Evolutionary conservation across 1,140 invertebrate genomes (phyloP).

Genomic region (Galendromus occidentalis): DNA sequence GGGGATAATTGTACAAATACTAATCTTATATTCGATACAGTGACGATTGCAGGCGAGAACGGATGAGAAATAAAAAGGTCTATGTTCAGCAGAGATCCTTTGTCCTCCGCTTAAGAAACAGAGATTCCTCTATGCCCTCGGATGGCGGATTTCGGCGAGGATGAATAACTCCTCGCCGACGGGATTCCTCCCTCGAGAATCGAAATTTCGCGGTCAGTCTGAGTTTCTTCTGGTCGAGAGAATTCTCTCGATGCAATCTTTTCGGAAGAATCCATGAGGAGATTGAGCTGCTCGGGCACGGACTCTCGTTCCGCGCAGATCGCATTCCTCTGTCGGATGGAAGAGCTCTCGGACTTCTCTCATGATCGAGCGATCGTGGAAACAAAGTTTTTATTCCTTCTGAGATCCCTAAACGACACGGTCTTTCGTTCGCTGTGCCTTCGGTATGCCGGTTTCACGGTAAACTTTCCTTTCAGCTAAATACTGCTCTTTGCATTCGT

Average conservation of each 20-base stretch:
- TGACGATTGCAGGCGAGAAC: background rate
- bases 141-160: background rate
- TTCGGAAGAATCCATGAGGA: too few relatives aligned
- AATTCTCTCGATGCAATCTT: too few relatives aligned
- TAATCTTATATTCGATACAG: too few relatives aligned
- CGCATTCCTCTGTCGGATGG: too few relatives aligned
- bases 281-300: too few relatives aligned
- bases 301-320: too few relatives aligned
- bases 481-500: slow-evolving; percentile 53
- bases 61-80: background rate
- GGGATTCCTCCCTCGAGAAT: too few relatives aligned
- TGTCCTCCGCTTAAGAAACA: background rate
- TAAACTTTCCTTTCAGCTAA: slow-evolving; percentile 56
- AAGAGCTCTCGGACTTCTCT: too few relatives aligned
- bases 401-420: background rate
- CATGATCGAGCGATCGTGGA: too few relatives aligned
- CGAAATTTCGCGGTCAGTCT: too few relatives aligned
- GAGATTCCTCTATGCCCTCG: background rate
- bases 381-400: background rate
- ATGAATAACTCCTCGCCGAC: too few relatives aligned
- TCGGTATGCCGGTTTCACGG: slow-evolving; percentile 47
- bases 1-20: background rate
- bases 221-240: too few relatives aligned
- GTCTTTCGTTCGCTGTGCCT: slow-evolving; percentile 31
- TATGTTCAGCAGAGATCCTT: background rate